phyloP scores from a whole-genome alignment of 2,888 invertebrate genomes.

The Synanthedon myopaeformis region DNA sequence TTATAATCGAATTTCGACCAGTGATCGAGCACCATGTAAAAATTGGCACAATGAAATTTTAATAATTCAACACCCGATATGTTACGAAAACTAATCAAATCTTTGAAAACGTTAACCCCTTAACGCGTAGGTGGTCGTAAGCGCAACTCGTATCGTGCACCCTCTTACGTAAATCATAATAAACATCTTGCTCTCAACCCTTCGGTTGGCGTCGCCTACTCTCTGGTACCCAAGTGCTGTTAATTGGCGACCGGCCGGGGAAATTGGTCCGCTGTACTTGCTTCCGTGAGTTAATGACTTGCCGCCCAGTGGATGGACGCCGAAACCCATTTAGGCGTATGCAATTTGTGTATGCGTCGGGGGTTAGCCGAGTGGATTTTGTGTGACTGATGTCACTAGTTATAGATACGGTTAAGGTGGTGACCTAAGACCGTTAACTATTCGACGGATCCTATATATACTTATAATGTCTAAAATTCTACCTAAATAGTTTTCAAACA shows the following conservation, averaged over 20 bases:
- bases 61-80: neutral
- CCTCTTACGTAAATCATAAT: constrained; percentile 58
- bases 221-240: constrained; percentile 48
- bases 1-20: too few species aligned
- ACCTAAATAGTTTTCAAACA: too few species aligned
- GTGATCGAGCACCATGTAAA: too few species aligned
- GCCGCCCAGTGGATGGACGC: constrained; percentile 63
- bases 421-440: constrained; percentile 2
- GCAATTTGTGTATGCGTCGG: constrained; percentile 58
- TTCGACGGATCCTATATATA: too few species aligned
- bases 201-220: constrained; percentile 39
- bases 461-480: too few species aligned
- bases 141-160: neutral
- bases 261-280: constrained; percentile 65
- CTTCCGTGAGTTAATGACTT: constrained; percentile 68
- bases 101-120: neutral
- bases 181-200: constrained; percentile 62
- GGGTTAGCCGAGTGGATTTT: constrained; percentile 47
- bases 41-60: too few species aligned
- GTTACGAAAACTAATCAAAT: constrained; percentile 9
- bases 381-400: constrained; percentile 19
- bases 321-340: constrained; percentile 63
- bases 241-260: constrained; percentile 63
- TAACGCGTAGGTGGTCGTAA: constrained; percentile 1
- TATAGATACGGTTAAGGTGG: constrained; percentile 16